phyloP scores from a whole-genome alignment of 2,888 invertebrate species.

The Sesamia inferens region DNA sequence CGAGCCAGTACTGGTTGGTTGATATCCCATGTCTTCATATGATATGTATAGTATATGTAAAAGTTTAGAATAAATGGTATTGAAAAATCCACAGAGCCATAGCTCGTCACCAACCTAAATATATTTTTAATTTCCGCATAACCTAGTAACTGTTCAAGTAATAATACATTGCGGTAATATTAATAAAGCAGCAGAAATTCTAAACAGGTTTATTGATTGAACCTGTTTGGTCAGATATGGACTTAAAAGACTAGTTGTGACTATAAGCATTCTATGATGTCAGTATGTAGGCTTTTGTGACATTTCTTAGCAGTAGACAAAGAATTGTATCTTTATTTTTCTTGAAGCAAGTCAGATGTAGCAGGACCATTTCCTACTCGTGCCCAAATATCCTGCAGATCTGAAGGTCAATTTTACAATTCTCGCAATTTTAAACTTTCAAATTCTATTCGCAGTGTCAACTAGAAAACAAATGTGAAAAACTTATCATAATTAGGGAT shows the following conservation, averaged over 20 bases:
- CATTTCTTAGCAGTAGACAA: constrained; percentile 6
- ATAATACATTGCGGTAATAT: constrained; percentile 4
- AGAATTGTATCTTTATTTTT: not conserved
- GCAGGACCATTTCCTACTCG: not conserved
- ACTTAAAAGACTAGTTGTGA: not conserved
- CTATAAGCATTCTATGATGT: constrained; percentile 19
- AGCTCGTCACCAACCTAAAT: not conserved
- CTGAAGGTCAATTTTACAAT: not conserved
- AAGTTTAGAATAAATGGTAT: too few relatives aligned
- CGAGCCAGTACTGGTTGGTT: too few relatives aligned
- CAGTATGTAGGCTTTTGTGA: not conserved
- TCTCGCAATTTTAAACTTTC: too few relatives aligned
- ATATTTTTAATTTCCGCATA: constrained; percentile 14
- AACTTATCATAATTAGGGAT: too few relatives aligned
- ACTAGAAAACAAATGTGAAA: too few relatives aligned
- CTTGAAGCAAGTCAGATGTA: not conserved
- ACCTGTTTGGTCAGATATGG: constrained; percentile 4
- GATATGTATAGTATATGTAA: too few relatives aligned
- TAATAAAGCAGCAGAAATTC: not conserved
- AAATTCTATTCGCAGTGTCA: too few relatives aligned
- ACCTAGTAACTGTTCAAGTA: not conserved
- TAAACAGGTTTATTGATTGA: constrained; percentile 36
- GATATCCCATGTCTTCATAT: too few relatives aligned
- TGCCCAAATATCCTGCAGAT: not conserved
- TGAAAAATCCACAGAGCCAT: not conserved